Evolutionary conservation across 1,140 invertebrate genomes (phyloP), one percentile per base, ranked within the genome.

Genomic region (Drosophila sturtevanti): DNA sequence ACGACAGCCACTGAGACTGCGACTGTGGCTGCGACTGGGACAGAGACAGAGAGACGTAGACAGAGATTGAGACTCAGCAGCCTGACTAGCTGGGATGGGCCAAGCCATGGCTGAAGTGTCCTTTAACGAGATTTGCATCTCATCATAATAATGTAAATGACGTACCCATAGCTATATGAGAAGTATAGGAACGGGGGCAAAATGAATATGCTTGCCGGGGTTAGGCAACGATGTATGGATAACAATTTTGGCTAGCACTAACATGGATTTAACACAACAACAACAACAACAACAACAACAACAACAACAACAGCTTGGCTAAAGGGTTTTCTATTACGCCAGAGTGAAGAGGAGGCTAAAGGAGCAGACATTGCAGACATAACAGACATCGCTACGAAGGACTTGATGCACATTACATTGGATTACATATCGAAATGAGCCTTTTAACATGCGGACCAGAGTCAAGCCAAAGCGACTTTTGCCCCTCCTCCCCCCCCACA

Each of bases 141-240:
- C 82, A 86, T 87, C 82, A 87, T 87, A 87, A 87, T 87, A 87
- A 87, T 87, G 82, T 87, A 87, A 87, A 87, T 86, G 84, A 87
- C 82, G 76, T 78, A 72, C 56, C 64, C 72, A 64, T 27, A 61
- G 38, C 37, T 41, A 27, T 11, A 27, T 14, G 10, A 22, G n/a
- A n/a, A n/a, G 18, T 18, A 18, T 48, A 37, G 35, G 44, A 9
- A 37, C 12, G 3, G 3, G 24, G 54, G n/a, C n/a, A 55, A 55
- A 52, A 34, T 31, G 54, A 55, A 34, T 27, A 55, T 55, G 27
- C 16, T 55, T 44, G 41, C 41, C 16, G 41, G 16, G 16, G 16
- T 9, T 21, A 2, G 41, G 41, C 9, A 21, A 48, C 41, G n/a
- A 48, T 48, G 41, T 48, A 21, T 21, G 62, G 58, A 67, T 55